phyloP scores from a whole-genome alignment of 2,888 invertebrate species.

The Azorinus chamasolen region DNA sequence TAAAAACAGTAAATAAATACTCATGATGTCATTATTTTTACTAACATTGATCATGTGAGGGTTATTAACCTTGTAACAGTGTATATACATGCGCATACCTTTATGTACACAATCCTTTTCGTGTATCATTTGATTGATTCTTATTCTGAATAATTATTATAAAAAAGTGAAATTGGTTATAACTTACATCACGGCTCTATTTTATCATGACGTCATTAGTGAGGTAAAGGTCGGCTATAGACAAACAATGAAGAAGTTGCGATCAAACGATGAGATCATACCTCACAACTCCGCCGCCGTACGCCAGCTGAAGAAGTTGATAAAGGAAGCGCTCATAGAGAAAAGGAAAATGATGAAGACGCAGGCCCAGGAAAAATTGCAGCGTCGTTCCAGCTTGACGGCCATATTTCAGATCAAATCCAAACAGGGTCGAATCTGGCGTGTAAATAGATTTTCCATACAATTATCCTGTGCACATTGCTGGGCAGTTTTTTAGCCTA shows the following conservation, averaged over 20 bases:
- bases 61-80: too few species aligned
- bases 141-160: too few species aligned
- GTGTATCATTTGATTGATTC: too few species aligned
- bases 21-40: too few species aligned
- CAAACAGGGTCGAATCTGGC: background rate
- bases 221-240: background rate
- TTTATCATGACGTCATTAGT: background rate
- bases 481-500: too few species aligned
- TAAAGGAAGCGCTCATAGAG: constrained; percentile 26
- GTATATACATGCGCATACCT: too few species aligned
- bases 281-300: constrained; percentile 1
- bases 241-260: background rate
- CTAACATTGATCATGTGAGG: too few species aligned
- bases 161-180: too few species aligned
- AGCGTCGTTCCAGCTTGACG: constrained; percentile 42
- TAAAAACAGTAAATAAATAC: too few species aligned
- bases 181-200: background rate
- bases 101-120: too few species aligned
- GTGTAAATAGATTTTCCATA: background rate
- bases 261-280: too few species aligned
- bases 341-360: constrained; percentile 20
- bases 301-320: constrained; percentile 27
- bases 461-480: background rate
- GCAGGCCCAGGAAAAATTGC: constrained; percentile 23
- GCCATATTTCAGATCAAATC: constrained; percentile 33